Base-by-base conservation (phyloP, 2,113 vertebrate genomes). In the Phylloscopus whistleri region DNA sequence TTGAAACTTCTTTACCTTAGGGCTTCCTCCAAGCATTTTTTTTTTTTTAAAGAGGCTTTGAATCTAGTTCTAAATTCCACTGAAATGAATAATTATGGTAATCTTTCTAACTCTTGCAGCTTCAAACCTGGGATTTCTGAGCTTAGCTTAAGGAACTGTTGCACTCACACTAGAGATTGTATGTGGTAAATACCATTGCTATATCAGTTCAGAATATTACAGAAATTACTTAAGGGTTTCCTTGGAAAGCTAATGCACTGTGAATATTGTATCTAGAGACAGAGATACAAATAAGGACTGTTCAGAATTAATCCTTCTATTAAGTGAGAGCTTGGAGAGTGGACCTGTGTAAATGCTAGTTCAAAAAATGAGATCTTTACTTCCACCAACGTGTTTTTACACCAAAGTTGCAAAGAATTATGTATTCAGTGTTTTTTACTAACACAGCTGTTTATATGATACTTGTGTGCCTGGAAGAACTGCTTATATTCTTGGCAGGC, bases 11-110 rank as follows among this genome's bases (percentile, higher is more conserved):
- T 63, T 77, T 78, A 86, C 30, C 31, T 53, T 91, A 35, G 39
- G 46, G 78, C 93, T 93, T 87, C 22, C 24, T 87, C 49, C 33
- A 76, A 55, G 56, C 74, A 15, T n/a, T 78, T 89, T 63, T 51
- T 33, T 73, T 41, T 46, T 20, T 46, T 48, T 48, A 80, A 94
- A 84, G 43, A 89, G 22, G 13, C 70, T 92, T 80, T 89, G 78
- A 56, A 75, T 96, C 86, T 90, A 41, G 35, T 83, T 84, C 75
- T 93, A 7, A 91, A 78, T 94, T 92, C 72, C 41, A 51, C 51
- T 73, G 53, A 91, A 82, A 69, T 94, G 44, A 90, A 73, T 83
- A 27, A 52, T 86, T 89, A 66, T 49, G 64, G 41, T 87, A 55
- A 79, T 93, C 35, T 82, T 82, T 41, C 64, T 16, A 10, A 60